Evolutionary conservation across 1,140 invertebrate species (phyloP), one percentile per base, ranked within the genome.

Genomic region (Sinonovacula constricta): DNA sequence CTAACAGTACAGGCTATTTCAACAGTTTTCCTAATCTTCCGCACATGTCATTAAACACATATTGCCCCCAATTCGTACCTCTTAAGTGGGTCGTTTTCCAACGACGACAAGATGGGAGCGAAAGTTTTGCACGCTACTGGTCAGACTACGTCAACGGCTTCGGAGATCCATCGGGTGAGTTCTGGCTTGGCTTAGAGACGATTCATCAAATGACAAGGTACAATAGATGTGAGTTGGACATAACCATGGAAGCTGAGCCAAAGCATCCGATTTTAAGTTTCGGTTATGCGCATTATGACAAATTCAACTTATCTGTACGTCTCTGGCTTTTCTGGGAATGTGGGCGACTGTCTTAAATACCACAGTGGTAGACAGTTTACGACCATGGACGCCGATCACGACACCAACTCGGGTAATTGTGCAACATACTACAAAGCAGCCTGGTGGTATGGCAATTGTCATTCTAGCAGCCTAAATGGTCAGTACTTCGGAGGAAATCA

Each of bases 121-220:
- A 85, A 15, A 97, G 96, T 87, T 98, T 98, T 92, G 96, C 97
- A 88, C 92, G 96, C 14, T 95, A 96, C 87, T 98, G 97, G 97
- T 93, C 94, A 12, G 95, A 97, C 85, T 98, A 98, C 88, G 96
- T 97, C 88, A 95, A 96, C 84, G 97, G 97, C 12, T 98, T 98
- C 88, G 97, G 97, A 1, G 95, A 97, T 89, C 95, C 95, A 80
- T 92, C 91, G 0, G 92, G 92, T 74, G n/a, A n/a, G n/a, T n/a
- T n/a, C n/a, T n/a, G n/a, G n/a, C n/a, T n/a, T n/a, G n/a, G n/a
- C n/a, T n/a, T 74, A 33, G 69, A 80, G 30, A 34, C 51, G 12
- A 31, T 80, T 10, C 63, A 80, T 49, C 10, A 45, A 14, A 15
- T 80, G 18, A 74, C 70, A 7, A n/a, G n/a, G n/a, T n/a, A n/a